These are phyloP conservation scores for Excalfactoria chinensis DNA, from an alignment of 2,113 vertebrate species.

Conservation along the genomic window DNA sequence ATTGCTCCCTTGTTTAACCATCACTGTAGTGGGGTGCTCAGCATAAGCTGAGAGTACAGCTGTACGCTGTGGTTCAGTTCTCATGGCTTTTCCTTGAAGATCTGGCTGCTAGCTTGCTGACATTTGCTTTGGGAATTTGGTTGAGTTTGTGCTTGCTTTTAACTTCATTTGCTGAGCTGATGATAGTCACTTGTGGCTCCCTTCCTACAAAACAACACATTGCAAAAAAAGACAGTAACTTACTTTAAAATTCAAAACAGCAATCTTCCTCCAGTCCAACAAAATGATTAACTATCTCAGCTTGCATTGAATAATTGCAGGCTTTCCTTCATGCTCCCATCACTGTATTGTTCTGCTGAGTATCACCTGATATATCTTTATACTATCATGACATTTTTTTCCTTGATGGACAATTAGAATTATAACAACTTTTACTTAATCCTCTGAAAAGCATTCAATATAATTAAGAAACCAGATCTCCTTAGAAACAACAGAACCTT, in stretches of 20 bases:
- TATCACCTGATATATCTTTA: background rate
- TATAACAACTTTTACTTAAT: background rate
- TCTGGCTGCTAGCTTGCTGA: background rate
- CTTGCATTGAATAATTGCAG: conserved; percentile 13
- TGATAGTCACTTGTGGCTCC: background rate
- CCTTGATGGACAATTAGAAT: background rate
- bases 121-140: background rate
- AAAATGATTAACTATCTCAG: background rate
- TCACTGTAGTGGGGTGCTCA: accelerated
- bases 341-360: background rate
- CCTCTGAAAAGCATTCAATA: background rate
- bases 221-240: background rate
- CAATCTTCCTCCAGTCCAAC: background rate
- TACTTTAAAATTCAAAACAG: conserved; percentile 9
- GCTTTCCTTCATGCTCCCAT: background rate
- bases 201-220: background rate
- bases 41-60: background rate
- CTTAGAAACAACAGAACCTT: background rate
- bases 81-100: background rate
- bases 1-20: background rate
- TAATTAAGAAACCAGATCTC: background rate
- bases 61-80: accelerated
- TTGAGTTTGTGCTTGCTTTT: background rate
- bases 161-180: background rate
- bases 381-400: background rate